phyloP scores from a whole-genome alignment of 1,140 invertebrate species.

The Cardiocondyla obscurior region DNA sequence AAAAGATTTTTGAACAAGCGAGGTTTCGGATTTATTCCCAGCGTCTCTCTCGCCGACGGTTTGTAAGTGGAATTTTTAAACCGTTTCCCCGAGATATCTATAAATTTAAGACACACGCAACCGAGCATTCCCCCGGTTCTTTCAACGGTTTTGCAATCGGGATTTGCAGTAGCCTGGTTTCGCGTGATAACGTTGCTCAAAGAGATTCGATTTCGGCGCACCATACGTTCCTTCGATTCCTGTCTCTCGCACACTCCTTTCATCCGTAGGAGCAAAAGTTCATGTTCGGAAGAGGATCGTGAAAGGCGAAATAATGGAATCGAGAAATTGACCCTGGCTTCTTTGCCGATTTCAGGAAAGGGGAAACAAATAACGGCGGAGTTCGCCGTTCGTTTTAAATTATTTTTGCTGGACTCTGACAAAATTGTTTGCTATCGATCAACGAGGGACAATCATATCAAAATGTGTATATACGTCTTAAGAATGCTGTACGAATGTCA shows the following conservation, averaged over 20 bases:
- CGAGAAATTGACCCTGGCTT: not conserved
- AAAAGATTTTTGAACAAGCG: not conserved
- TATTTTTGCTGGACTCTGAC: not conserved
- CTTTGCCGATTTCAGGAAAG: not conserved
- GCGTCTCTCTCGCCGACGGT: not conserved
- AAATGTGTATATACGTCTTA: no score
- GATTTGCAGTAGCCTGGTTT: constrained; percentile 22
- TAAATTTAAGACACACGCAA: not conserved
- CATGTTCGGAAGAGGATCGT: not conserved
- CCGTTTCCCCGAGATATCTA: not conserved
- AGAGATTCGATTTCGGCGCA: constrained; percentile 34
- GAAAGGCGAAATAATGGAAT: constrained; percentile 7
- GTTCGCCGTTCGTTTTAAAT: not conserved
- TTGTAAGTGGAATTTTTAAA: not conserved
- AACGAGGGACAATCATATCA: not conserved
- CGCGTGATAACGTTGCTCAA: constrained; percentile 47
- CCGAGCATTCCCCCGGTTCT: not conserved
- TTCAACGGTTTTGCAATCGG: not conserved
- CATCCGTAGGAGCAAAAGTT: not conserved
- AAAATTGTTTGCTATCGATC: not conserved
- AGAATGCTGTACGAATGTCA: not conserved
- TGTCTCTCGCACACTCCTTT: constrained; percentile 32
- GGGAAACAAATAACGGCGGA: not conserved
- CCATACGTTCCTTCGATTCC: constrained; percentile 12
- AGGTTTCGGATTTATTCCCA: not conserved